A percentile compares a stretch with the other conserved stretches of the same genome.
Evolutionary conservation across 2,797 vertebrate genomes (phyloP).

Genomic region (Aythya fuligula): DNA sequence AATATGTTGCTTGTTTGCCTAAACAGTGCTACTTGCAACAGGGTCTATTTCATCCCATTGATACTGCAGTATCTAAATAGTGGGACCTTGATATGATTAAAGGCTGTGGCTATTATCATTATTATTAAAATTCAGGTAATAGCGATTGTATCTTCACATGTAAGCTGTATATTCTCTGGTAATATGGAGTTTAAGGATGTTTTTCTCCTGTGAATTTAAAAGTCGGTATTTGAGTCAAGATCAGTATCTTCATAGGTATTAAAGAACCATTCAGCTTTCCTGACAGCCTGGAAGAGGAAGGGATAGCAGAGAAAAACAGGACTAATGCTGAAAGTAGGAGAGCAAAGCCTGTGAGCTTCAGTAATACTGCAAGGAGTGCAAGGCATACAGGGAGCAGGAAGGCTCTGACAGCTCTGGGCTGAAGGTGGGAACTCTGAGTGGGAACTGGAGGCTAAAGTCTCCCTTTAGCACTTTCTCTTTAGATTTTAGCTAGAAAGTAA

Average conservation of each 20-base stretch:
- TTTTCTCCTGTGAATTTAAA: background rate
- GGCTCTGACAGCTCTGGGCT: background rate
- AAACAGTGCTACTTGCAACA: background rate
- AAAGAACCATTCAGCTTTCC: background rate
- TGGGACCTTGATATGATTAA: background rate
- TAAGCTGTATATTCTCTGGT: background rate
- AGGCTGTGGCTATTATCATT: background rate
- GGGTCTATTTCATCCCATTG: background rate
- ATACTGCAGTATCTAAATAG: background rate
- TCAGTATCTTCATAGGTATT: background rate
- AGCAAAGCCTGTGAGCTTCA: background rate
- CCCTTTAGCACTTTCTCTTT: background rate
- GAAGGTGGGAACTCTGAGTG: background rate
- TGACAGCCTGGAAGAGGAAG: background rate
- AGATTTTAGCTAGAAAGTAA: background rate
- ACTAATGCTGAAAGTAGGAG: background rate
- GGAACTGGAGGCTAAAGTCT: background rate
- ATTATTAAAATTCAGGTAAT: constrained; percentile 26
- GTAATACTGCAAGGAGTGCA: background rate
- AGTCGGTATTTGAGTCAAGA: background rate
- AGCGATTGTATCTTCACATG: background rate
- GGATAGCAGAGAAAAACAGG: background rate
- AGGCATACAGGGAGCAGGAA: background rate
- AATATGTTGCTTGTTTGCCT: background rate
- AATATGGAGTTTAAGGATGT: background rate